Percentiles rank a stretch among this genome's conserved stretches.
phyloP scores from a whole-genome alignment of 2,113 vertebrate genomes.

The Laticauda colubrina region DNA sequence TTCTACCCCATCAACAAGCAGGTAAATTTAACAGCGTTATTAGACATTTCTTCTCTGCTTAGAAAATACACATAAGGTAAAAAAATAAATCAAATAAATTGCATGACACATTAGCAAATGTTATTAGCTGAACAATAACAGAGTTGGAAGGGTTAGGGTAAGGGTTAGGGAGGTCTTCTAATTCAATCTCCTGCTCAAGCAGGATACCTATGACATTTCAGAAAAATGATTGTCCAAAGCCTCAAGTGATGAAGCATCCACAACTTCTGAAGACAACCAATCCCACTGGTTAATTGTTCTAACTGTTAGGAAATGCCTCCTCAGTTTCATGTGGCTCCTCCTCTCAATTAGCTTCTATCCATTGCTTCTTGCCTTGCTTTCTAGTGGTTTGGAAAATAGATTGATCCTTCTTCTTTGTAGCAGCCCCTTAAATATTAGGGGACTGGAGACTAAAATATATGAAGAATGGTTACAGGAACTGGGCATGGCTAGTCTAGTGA shows the following conservation, averaged over 20 bases:
- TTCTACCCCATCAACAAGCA: slow-evolving; percentile 70
- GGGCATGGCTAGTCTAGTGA: no score
- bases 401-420: neutral
- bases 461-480: no score
- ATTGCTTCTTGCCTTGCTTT: neutral
- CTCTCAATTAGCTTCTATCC: neutral
- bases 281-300: neutral
- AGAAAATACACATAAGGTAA: slow-evolving; percentile 26
- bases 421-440: neutral
- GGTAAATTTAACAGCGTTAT: slow-evolving; percentile 64
- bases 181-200: neutral
- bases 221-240: neutral
- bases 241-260: neutral
- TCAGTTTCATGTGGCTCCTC: neutral
- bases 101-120: neutral
- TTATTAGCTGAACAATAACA: neutral
- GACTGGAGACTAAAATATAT: no score
- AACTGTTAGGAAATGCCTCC: neutral
- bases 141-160: neutral
- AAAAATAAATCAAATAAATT: slow-evolving; percentile 38
- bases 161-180: neutral
- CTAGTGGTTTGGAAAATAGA: neutral
- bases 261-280: neutral
- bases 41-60: slow-evolving; percentile 51
- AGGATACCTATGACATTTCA: neutral